Conservation (phyloP, 1,140 invertebrate genomes). For the Drosophila sp. region DNA sequence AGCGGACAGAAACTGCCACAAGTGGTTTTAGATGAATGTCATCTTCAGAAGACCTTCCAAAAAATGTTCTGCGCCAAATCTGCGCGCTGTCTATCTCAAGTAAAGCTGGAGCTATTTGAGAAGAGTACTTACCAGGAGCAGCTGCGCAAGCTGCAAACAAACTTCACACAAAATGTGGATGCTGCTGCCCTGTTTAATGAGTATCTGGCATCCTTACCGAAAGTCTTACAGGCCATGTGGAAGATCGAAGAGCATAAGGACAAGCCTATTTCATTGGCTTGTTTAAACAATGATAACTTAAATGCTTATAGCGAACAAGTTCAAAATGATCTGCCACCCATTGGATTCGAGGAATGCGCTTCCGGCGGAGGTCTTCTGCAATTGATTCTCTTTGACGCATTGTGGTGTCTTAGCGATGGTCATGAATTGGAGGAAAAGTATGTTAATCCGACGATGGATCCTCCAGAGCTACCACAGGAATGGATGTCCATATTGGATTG, state of each 20-base stretch:
- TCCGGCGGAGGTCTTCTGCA: conserved; percentile 30
- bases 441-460: not conserved
- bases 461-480: conserved; percentile 4
- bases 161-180: conserved; percentile 13
- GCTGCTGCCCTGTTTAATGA: not conserved
- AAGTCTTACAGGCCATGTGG: conserved; percentile 33
- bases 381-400: conserved; percentile 35
- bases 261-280: conserved; percentile 19
- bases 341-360: conserved; percentile 31
- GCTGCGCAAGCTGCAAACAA: not conserved
- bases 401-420: conserved; percentile 28
- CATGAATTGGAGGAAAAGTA: conserved; percentile 20
- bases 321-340: conserved; percentile 38
- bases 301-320: conserved; percentile 22
- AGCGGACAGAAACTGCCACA: conserved; percentile 3
- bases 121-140: conserved; percentile 4
- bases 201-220: conserved; percentile 6
- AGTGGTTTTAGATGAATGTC: conserved; percentile 15
- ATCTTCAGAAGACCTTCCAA: conserved; percentile 18
- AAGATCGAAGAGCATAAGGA: conserved; percentile 21
- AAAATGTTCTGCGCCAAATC: conserved; percentile 22
- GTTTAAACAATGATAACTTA: conserved; percentile 23
- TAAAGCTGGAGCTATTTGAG: not conserved
- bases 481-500: conserved; percentile 15
- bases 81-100: not conserved